Evolutionary conservation across 2,888 invertebrate genomes (phyloP), one percentile per base, ranked within the genome.

Genomic region (Salpingus planirostris): DNA sequence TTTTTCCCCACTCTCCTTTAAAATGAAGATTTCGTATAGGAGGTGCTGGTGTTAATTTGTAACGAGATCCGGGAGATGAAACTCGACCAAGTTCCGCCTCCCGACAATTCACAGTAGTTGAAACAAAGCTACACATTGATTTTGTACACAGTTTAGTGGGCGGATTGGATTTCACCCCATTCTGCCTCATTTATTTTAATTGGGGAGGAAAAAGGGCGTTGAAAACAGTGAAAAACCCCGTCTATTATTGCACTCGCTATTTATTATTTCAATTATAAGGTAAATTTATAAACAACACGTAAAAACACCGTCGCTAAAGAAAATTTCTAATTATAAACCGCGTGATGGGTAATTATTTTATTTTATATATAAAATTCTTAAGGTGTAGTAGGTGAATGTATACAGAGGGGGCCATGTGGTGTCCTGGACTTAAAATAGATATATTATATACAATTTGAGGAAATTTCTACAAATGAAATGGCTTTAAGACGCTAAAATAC

Each of bases 371-470:
- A 57, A 57, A 56, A 57, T 53, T 55, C 52, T 54, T 59, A 58
- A 59, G 60, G 59, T 59, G 59, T 55, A n/a, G n/a, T n/a, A 61
- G 58, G 56, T 60, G 55, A 59, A 55, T 62, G 59, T 62, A 60
- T 62, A 61, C 57, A 59, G 46, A 52, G 55, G 62, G 55, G 57
- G 64, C 62, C 62, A 64, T 64, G 56, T 64, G 64, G 59, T 52
- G 40, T 40, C 42, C 24, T 27, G 43, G 45, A 49, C 58, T 59
- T 51, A 59, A 60, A 62, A 62, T 61, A 61, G 60, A 57, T 60
- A 57, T 56, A 57, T 57, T 59, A 60, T 58, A 60, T 55, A 60
- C 59, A 58, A 50, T 56, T 59, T 58, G 49, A 58, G 58, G 57
- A 59, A 58, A 57, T 55, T 52, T 57, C 56, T 57, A 55, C 52